phyloP scores from a whole-genome alignment of 2,797 vertebrate genomes.

The Hephaestus fuliginosus region DNA sequence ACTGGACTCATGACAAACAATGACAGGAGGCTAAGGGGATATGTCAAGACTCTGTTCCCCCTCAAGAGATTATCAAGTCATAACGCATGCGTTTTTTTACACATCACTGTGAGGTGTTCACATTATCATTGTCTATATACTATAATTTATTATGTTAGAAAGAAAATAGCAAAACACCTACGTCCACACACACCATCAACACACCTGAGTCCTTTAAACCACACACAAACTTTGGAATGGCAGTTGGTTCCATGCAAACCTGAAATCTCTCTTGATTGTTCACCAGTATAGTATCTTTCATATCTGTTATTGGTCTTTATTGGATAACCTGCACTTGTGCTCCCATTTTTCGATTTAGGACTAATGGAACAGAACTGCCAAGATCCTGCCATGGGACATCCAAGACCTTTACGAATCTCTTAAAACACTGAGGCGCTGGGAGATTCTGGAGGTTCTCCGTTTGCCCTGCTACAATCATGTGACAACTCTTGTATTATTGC shows the following conservation, averaged over 20 bases:
- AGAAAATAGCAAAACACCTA: slow-evolving; percentile 80
- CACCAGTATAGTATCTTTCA: slow-evolving; percentile 41
- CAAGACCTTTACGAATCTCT: slow-evolving; percentile 54
- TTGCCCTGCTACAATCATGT: slow-evolving; percentile 84
- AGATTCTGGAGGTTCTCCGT: slow-evolving; percentile 67
- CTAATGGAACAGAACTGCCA: slow-evolving; percentile 60
- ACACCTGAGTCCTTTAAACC: slow-evolving; percentile 83
- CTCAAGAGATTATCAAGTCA: slow-evolving; percentile 80
- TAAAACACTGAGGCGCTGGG: slow-evolving; percentile 62
- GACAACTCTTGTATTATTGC: slow-evolving; percentile 85
- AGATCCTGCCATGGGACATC: slow-evolving; percentile 57
- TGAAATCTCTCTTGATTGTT: slow-evolving; percentile 78
- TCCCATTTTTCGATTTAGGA: slow-evolving; percentile 44
- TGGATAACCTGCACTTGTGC: slow-evolving; percentile 45
- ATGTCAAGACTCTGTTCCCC: slow-evolving; percentile 73
- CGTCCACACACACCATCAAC: slow-evolving; percentile 76
- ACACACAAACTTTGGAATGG: slow-evolving; percentile 78
- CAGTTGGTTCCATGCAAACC: slow-evolving; percentile 82
- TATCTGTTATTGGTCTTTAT: slow-evolving; percentile 47
- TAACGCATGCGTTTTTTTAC: slow-evolving; percentile 84
- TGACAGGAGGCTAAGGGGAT: slow-evolving; percentile 72
- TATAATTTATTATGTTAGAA: slow-evolving; percentile 80
- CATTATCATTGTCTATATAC: slow-evolving; percentile 82
- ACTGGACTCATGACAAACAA: slow-evolving; percentile 77
- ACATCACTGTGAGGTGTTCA: slow-evolving; percentile 85